A percentile compares a stretch with the other conserved stretches of the same genome.
Evolutionary conservation across 2,797 vertebrate genomes (phyloP).

Genomic region (Phrynocephalus vlangalii): DNA sequence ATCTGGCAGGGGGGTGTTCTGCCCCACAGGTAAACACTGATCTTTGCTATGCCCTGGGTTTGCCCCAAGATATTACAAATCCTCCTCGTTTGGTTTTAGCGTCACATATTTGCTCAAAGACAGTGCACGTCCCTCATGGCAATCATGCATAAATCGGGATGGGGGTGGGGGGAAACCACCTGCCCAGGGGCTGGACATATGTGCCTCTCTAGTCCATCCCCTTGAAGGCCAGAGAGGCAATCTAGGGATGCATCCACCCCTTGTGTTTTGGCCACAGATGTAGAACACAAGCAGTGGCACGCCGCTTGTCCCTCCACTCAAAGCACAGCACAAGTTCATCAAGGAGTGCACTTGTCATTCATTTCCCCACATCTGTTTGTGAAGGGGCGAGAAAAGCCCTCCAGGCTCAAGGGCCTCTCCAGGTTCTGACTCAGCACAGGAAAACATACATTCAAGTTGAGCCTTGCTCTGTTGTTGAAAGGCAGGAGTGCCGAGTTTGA

Average conservation of each 20-base stretch:
- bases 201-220: neutral
- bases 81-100: no score
- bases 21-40: no score
- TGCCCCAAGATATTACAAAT: no score
- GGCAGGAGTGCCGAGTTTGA: conserved; percentile 29
- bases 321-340: neutral
- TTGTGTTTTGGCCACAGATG: neutral
- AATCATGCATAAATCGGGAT: neutral
- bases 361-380: conserved; percentile 39
- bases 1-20: no score
- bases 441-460: conserved; percentile 37
- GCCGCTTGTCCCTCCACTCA: conserved; percentile 15
- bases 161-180: neutral
- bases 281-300: conserved; percentile 2
- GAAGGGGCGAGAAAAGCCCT: conserved; percentile 33
- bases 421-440: conserved; percentile 28
- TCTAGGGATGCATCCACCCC: neutral
- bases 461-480: conserved; percentile 41
- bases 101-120: no score
- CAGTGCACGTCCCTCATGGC: no score
- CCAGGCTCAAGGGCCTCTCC: conserved; percentile 34
- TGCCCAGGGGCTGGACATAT: neutral
- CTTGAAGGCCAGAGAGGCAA: neutral
- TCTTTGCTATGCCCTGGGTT: no score
- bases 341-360: conserved; percentile 38